Conservation (phyloP, 2,113 vertebrate genomes). For the Seriola quinqueradiata region DNA sequence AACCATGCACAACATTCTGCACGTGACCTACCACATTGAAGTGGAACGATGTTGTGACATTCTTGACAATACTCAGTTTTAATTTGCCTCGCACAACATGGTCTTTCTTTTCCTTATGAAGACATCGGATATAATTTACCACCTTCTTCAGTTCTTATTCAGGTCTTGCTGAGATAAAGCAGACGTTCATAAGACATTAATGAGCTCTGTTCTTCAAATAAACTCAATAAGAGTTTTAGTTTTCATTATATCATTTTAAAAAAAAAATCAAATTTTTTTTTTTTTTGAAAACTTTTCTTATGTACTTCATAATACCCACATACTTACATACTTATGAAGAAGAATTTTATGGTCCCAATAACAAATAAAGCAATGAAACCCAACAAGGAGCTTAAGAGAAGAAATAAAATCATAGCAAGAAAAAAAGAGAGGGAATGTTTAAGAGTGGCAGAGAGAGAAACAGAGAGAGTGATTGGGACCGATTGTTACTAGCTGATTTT, state of each 20-base stretch:
- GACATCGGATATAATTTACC: constrained; percentile 55
- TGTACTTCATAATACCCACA: constrained; percentile 30
- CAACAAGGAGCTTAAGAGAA: constrained; percentile 18
- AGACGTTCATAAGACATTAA: constrained; percentile 59
- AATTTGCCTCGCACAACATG: constrained; percentile 41
- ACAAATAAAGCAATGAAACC: constrained; percentile 57
- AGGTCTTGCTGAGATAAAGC: constrained; percentile 34
- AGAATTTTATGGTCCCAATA: constrained; percentile 35
- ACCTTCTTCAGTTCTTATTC: constrained; percentile 44
- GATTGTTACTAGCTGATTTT: constrained; percentile 10
- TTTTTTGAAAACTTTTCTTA: constrained; percentile 46
- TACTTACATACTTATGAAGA: constrained; percentile 34
- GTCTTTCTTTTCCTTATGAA: constrained; percentile 36
- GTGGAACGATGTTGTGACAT: constrained; percentile 27
- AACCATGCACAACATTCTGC: background rate
- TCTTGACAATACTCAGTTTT: background rate
- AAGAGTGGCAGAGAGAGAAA: constrained; percentile 10
- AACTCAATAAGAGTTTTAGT: constrained; percentile 40
- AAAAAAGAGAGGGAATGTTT: constrained; percentile 1
- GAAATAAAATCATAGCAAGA: constrained; percentile 22
- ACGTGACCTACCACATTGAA: background rate
- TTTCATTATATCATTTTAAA: constrained; percentile 45
- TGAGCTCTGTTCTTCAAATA: constrained; percentile 55
- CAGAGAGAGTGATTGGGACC: background rate
- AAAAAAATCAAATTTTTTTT: constrained; percentile 11